These are phyloP conservation scores for Herpetotheres cachinnans DNA, from an alignment of 2,113 vertebrate species.

Conservation along the genomic window DNA sequence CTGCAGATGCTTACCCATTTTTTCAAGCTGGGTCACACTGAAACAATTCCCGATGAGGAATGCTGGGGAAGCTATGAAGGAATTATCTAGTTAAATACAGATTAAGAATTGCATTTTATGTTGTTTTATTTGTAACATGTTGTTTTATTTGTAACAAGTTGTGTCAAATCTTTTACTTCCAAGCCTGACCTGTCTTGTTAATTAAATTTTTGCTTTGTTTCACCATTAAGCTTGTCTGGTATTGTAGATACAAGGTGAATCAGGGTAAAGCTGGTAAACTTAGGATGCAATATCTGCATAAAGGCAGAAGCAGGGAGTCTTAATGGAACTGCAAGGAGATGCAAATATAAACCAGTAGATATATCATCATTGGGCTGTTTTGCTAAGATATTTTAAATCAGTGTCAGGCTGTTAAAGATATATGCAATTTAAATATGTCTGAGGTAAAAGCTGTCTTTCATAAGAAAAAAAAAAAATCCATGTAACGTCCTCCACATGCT, in stretches of 20 bases:
- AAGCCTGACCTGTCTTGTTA: not conserved
- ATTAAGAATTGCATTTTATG: accelerated
- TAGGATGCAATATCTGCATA: not conserved
- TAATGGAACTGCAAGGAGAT: not conserved
- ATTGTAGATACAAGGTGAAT: not conserved
- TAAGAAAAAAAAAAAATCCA: not conserved
- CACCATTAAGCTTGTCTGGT: not conserved
- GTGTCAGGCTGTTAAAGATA: not conserved
- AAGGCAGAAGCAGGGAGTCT: not conserved
- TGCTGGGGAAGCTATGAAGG: not conserved
- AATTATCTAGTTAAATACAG: not conserved
- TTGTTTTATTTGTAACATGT: not conserved
- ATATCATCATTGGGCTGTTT: not conserved
- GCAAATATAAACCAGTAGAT: not conserved
- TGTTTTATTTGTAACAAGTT: not conserved
- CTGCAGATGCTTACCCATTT: not conserved
- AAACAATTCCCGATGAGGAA: not conserved
- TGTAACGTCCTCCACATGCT: accelerated
- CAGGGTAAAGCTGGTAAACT: not conserved
- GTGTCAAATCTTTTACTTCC: not conserved
- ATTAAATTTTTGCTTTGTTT: not conserved
- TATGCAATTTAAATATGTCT: not conserved
- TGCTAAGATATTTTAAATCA: not conserved
- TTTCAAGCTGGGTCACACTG: not conserved
- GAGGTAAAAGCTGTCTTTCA: not conserved